Conservation (phyloP, 2,113 vertebrate genomes). For the Muscicapa adusta region DNA sequence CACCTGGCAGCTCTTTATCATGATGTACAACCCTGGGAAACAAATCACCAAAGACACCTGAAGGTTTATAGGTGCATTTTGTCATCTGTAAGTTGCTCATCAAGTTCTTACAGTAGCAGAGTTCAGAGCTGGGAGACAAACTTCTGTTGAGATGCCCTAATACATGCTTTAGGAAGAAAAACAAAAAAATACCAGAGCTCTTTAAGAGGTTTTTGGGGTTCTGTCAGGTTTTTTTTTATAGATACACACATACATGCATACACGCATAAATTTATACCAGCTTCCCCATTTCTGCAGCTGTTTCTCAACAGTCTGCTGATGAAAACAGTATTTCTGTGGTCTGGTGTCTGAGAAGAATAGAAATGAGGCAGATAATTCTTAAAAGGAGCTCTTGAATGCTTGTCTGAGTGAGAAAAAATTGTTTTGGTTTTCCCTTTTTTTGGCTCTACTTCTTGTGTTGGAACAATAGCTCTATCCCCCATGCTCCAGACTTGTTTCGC, state of each 20-base stretch:
- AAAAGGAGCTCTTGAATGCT: not conserved
- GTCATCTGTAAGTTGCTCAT: not conserved
- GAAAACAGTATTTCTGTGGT: conserved; percentile 15
- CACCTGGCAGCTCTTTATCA: conserved; percentile 29
- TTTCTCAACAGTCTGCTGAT: conserved; percentile 39
- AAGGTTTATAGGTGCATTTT: conserved; percentile 35
- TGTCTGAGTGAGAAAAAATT: not conserved
- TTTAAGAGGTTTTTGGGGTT: not conserved
- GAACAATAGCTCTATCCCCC: not conserved
- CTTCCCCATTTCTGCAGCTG: conserved; percentile 50
- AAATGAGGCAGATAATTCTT: not conserved
- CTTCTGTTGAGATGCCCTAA: not conserved
- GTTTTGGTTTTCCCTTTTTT: not conserved
- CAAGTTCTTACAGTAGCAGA: not conserved
- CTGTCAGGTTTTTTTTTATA: not conserved
- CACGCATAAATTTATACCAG: not conserved
- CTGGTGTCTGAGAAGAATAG: not conserved
- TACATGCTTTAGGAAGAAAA: not conserved
- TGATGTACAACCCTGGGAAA: not conserved
- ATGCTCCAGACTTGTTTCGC: not conserved
- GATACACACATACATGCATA: not conserved
- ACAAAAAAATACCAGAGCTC: not conserved
- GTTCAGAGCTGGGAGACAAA: not conserved
- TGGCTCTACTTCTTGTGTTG: not conserved
- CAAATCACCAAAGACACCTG: not conserved